Percentiles rank a stretch among this genome's conserved stretches.
Conservation (phyloP, 35 echinoderm and acorn worm genomes). For the Apostichopus parvimensis region DNA sequence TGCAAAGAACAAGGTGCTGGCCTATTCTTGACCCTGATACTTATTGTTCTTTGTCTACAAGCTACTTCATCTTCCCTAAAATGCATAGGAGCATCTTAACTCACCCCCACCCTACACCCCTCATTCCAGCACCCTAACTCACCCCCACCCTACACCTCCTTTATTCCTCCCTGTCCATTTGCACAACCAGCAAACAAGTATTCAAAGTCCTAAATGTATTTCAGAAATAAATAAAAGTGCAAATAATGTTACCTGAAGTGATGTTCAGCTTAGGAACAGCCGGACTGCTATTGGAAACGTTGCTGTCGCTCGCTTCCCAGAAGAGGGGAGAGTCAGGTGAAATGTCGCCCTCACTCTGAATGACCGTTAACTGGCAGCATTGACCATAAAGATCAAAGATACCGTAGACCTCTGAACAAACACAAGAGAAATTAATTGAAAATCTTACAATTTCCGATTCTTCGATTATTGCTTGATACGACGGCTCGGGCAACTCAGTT, state of each 20-base stretch:
- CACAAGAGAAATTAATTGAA: constrained; percentile 10
- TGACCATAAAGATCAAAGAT: constrained; percentile 97
- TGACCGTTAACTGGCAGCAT: constrained; percentile 79
- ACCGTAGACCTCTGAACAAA: constrained; percentile 79
- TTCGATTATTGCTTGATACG: not conserved
- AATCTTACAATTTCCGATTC: not conserved
- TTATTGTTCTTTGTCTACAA: no score
- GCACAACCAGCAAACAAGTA: no score
- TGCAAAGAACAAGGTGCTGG: no score
- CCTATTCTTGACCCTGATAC: no score
- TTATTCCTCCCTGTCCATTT: not conserved
- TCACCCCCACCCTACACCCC: no score
- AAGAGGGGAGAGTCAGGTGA: constrained; percentile 46
- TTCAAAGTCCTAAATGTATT: no score
- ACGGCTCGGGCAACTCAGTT: not conserved
- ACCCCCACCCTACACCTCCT: no score
- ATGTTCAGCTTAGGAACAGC: constrained; percentile 17
- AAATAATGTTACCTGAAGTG: not conserved
- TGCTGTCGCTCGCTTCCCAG: constrained; percentile 57
- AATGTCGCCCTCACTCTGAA: constrained; percentile 22
- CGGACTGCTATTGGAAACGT: constrained; percentile 43
- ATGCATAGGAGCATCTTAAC: no score
- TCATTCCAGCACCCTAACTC: no score
- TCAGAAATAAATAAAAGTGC: not conserved
- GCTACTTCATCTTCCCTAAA: no score